Evolutionary conservation across 2,888 invertebrate species (phyloP), one percentile per base, ranked within the genome.

Genomic region (Conchocele bisecta): DNA sequence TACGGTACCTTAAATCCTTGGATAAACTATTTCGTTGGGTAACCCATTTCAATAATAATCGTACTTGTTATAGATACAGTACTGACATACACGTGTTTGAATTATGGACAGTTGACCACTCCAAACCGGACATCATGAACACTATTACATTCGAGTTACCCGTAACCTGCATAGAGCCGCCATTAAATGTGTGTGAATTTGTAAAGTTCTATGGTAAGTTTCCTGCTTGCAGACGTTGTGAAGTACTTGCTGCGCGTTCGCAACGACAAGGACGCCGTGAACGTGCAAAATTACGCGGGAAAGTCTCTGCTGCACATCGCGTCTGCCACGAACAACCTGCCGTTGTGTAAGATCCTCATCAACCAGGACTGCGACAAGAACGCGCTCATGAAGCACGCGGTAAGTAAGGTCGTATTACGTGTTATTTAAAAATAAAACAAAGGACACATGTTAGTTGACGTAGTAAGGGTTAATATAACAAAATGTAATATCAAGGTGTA

Each of bases 281-380:
- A 96, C 95, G 50, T 95, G n/a, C 81, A 96, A 3, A 98, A 98
- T 89, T 96, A 96, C 84, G 97, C 97, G 88, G 98, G 98, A 0
- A 94, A 97, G 70, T 97, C 97, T 24, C 95, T 97, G 22, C 92
- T 99, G 44, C 99, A 99, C 91, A 95, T 99, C 72, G 98, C 98
- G 0, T 97, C 98, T 9, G 94, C 97, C 50, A 96, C 96, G 84
- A 98, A 98, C 86, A 96, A 98, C 89, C 94, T 98, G 4, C 98
- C 98, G 91, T 95, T 98, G 92, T 97, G 98, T 91, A 97, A 95
- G 91, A 93, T 96, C 73, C 92, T 98, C 17, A 90, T 98, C 64
- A 97, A 97, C 87, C 93, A 94, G 56, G 96, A 96, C 0, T 97
- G 96, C 0, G 94, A 96, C 88, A 94, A 97, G 1, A 98, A 98